Evolutionary conservation across 1,140 invertebrate genomes (phyloP).

Genomic region (Acromyrmex echinatior): DNA sequence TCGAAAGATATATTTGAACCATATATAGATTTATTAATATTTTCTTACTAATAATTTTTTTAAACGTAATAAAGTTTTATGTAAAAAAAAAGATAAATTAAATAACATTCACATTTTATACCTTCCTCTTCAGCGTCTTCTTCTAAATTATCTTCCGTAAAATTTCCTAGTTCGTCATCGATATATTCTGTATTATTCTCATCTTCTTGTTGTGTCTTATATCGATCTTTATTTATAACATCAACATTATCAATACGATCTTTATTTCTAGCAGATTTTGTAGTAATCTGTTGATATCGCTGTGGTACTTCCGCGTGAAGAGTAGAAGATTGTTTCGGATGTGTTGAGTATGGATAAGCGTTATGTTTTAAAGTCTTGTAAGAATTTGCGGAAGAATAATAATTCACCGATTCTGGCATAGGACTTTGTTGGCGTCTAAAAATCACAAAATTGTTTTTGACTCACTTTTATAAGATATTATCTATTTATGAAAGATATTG

Average conservation of each 20-base stretch:
- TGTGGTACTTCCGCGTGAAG: constrained; percentile 38
- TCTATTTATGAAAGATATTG: background rate
- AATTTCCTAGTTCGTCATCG: constrained; percentile 59
- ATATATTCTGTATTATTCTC: constrained; percentile 61
- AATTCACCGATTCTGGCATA: constrained; percentile 65
- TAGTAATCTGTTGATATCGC: constrained; percentile 39
- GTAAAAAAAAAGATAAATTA: background rate
- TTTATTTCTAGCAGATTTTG: constrained; percentile 58
- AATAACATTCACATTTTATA: constrained; percentile 12
- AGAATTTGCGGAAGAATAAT: constrained; percentile 65
- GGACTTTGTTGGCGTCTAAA: constrained; percentile 64
- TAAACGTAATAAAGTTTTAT: background rate
- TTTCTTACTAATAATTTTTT: background rate
- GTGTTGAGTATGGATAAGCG: constrained; percentile 40
- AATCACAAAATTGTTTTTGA: constrained; percentile 8
- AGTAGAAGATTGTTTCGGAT: constrained; percentile 51
- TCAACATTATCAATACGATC: constrained; percentile 46
- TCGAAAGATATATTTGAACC: background rate
- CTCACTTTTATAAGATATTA: constrained; percentile 8
- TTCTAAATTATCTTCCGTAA: constrained; percentile 68
- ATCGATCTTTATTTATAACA: constrained; percentile 62
- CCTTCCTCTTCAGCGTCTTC: constrained; percentile 75
- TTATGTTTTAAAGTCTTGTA: constrained; percentile 65
- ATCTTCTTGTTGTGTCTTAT: constrained; percentile 62
- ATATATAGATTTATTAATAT: background rate